These are phyloP conservation scores for Bergia sp. DNA, from an alignment of 92 coral and sea anemone genomes.

Conservation along the genomic window DNA sequence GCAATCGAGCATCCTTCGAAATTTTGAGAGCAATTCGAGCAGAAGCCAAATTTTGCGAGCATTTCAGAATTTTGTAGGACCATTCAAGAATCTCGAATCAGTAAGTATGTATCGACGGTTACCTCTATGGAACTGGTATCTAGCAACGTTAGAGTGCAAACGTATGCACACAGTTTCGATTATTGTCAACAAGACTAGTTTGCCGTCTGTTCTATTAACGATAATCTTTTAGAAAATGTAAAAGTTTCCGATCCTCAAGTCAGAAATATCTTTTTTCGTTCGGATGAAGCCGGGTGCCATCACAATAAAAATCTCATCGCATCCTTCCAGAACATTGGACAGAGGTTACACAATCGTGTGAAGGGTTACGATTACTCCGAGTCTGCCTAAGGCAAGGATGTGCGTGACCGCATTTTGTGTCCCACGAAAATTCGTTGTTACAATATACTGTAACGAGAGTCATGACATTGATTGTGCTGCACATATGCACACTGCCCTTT, in stretches of 20 bases:
- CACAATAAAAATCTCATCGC: constrained; percentile 19
- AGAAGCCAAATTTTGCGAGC: no score
- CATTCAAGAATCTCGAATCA: no score
- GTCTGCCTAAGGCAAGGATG: background rate
- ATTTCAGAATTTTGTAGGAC: no score
- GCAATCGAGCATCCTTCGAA: no score
- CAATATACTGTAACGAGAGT: background rate
- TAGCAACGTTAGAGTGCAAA: background rate
- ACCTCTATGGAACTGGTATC: background rate
- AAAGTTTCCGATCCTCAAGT: background rate
- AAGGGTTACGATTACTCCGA: constrained; percentile 15
- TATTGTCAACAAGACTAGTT: constrained; percentile 27
- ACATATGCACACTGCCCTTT: background rate
- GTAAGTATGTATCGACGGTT: constrained; percentile 41
- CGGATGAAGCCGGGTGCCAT: constrained; percentile 26
- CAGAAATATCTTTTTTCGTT: background rate
- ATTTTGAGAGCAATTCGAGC: no score
- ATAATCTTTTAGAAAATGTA: background rate
- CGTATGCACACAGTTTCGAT: constrained; percentile 16
- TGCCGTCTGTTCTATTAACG: constrained; percentile 4
- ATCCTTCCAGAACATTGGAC: background rate
- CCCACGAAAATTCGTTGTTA: background rate
- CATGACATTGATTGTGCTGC: background rate
- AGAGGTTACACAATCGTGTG: background rate
- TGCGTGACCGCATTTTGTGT: constrained; percentile 13